Evolutionary conservation across 1,140 invertebrate genomes (phyloP), one percentile per base, ranked within the genome.

Genomic region (Macrocentrus cingulum): DNA sequence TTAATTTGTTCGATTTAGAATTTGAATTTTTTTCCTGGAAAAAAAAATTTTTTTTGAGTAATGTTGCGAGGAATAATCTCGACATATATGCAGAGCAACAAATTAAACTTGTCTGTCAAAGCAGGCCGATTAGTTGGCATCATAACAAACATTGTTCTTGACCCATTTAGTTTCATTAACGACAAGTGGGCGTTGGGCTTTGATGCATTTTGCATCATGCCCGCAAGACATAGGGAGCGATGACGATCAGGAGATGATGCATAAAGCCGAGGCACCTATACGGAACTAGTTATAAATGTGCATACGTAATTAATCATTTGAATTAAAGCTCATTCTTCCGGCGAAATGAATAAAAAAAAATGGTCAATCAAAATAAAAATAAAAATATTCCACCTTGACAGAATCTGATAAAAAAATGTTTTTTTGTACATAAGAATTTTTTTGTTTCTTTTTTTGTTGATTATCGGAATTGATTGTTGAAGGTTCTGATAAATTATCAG

Each of bases 101-200:
- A 59, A 59, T 59, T 53, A 59, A 59, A 22, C 50, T 32, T 59
- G 57, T 53, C 57, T 53, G 46, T 53, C 49, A 59, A 48, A 59
- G 50, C 49, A 51, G 32, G 6, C 22, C 49, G 49, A 51, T 51
- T 51, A 37, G 49, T 51, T 51, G 49, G 49, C 49, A 51, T 51
- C 32, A 37, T 51, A 36, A 36, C 32, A 36, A 37, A 51, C 23
- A 8, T 22, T 45, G 49, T 44, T 53, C 49, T 53, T 53, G 57
- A 59, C 49, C 57, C 49, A 46, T 53, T 59, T 59, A 52, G 42
- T 46, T 53, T 59, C 25, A 59, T 53, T 51, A 53, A 39, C 41
- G 34, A 48, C 49, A 51, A 51, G 49, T 51, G 49, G 49, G 49
- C 32, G 49, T 16, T 36, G 18, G 32, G 22, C 18, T 5, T 39